A percentile compares a stretch with the other conserved stretches of the same genome.
Conservation (phyloP, 1,140 invertebrate species). For the Oncopeltus fasciatus region DNA sequence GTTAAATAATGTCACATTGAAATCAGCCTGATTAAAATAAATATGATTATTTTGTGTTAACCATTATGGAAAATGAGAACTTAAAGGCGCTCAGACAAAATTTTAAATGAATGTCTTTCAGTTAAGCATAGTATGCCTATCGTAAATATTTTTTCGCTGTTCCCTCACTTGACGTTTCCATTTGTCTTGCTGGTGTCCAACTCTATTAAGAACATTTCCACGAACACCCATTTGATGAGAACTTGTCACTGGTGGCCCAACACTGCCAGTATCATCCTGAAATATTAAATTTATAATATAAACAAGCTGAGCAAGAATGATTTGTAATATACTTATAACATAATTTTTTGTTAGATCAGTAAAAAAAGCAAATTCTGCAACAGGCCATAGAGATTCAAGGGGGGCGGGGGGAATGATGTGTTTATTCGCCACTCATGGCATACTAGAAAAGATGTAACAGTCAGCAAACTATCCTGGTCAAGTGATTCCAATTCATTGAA, state of each 20-base stretch:
- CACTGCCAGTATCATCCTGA: conserved; percentile 19
- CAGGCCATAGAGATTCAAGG: background rate
- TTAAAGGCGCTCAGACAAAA: too few relatives aligned
- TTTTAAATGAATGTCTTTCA: too few relatives aligned
- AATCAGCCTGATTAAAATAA: too few relatives aligned
- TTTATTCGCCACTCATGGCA: too few relatives aligned
- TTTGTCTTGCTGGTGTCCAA: conserved; percentile 90
- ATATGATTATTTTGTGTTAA: too few relatives aligned
- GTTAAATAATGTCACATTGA: too few relatives aligned
- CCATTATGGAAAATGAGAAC: too few relatives aligned
- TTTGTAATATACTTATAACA: too few relatives aligned
- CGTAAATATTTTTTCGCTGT: conserved; percentile 91
- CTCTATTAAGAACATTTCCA: conserved; percentile 79
- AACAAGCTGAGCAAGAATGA: background rate
- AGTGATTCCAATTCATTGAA: too few relatives aligned
- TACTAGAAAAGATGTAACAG: too few relatives aligned
- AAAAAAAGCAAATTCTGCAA: background rate
- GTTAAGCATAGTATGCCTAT: conserved; percentile 94
- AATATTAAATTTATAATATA: background rate
- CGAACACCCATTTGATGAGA: conserved; percentile 58
- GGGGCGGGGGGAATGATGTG: too few relatives aligned
- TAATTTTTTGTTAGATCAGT: background rate
- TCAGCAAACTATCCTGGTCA: too few relatives aligned
- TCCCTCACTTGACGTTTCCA: conserved; percentile 96
- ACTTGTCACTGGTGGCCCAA: conserved; percentile 33